Percentiles rank a stretch among this genome's conserved stretches.
Evolutionary conservation across 2,113 vertebrate genomes (phyloP).

Genomic region (Aythya baeri): DNA sequence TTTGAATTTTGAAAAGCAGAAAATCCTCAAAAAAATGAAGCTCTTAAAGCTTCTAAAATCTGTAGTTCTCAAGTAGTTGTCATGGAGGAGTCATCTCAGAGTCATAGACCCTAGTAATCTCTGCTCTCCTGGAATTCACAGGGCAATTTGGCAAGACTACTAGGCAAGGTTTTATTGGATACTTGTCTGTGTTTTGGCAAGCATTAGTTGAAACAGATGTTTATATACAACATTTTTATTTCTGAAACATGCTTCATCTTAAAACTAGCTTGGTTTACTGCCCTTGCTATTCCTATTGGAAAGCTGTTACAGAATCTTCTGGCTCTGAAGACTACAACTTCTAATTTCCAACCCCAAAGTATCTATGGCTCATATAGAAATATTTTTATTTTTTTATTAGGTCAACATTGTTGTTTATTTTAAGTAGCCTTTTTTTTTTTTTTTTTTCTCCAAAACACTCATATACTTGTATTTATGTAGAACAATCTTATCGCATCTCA

Average conservation of each 20-base stretch:
- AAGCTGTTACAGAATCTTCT: neutral
- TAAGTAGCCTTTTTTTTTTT: neutral
- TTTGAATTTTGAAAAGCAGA: neutral
- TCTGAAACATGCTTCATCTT: slow-evolving; percentile 6
- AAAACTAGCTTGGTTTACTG: slow-evolving; percentile 27
- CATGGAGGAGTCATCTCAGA: neutral
- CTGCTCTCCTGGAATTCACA: neutral
- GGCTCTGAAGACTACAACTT: neutral
- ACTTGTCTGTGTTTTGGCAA: slow-evolving; percentile 22
- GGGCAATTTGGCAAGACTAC: neutral
- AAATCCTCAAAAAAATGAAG: neutral
- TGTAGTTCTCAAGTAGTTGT: neutral
- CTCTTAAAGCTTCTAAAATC: neutral
- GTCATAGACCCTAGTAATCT: neutral
- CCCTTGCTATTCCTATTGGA: neutral
- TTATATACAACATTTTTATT: slow-evolving; percentile 39
- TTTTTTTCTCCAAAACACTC: neutral
- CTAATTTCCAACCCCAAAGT: neutral
- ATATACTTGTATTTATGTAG: neutral
- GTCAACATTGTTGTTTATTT: neutral
- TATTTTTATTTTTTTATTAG: neutral
- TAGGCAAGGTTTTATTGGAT: neutral
- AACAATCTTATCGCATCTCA: neutral
- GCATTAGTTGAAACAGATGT: slow-evolving; percentile 18
- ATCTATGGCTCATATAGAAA: neutral